Evolutionary conservation across 2,113 vertebrate species (phyloP).

Genomic region (Gambusia affinis): DNA sequence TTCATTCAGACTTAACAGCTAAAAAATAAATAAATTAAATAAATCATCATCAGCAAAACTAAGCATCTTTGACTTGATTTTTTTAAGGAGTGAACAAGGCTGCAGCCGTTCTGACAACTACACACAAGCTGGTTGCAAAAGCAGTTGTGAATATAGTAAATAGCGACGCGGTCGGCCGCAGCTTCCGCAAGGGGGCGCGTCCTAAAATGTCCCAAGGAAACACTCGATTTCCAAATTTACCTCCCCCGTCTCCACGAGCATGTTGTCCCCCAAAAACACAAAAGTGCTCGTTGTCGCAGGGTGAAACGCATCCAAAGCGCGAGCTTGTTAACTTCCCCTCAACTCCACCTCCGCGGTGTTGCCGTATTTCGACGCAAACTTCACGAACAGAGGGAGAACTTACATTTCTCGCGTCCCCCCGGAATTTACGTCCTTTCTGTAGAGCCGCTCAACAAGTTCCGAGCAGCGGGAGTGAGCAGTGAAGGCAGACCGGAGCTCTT

Average conservation of each 20-base stretch:
- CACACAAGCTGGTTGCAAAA: conserved; percentile 20
- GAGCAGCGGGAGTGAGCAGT: conserved; percentile 56
- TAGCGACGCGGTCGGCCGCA: not conserved
- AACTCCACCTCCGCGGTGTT: not conserved
- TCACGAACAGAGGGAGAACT: conserved; percentile 61
- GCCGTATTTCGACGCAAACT: conserved; percentile 26
- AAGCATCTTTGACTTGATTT: not conserved
- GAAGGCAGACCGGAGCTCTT: conserved; percentile 63
- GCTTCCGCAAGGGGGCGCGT: conserved; percentile 77
- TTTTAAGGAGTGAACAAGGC: not conserved
- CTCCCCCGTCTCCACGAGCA: not conserved
- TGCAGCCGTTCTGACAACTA: not conserved
- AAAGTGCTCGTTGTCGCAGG: not conserved
- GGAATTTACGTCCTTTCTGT: conserved; percentile 10
- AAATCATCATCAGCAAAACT: not conserved
- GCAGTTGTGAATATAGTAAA: conserved; percentile 24
- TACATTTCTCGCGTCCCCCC: conserved; percentile 54
- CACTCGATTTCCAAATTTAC: not conserved
- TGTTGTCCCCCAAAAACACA: not conserved
- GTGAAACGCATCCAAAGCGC: not conserved
- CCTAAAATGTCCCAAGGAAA: conserved; percentile 22
- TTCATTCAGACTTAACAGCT: not conserved
- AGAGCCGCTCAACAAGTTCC: conserved; percentile 80
- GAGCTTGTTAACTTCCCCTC: not conserved
- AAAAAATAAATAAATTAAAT: not conserved